phyloP scores from a whole-genome alignment of 2,797 vertebrate genomes.

The Gallinago solitaria region DNA sequence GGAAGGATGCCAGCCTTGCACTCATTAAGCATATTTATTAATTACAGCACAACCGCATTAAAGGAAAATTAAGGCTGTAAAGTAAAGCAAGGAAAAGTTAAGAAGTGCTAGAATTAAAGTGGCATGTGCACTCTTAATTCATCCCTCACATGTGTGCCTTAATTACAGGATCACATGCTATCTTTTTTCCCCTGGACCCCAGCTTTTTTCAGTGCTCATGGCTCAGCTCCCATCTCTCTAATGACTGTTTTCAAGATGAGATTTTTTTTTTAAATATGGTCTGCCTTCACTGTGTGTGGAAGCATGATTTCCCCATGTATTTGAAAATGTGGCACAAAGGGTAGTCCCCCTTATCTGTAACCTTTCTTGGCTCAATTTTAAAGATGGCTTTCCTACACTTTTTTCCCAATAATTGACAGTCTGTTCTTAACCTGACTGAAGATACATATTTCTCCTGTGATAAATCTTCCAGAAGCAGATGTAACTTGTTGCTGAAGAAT shows the following conservation, averaged over 20 bases:
- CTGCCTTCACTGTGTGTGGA: not conserved
- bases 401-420: not conserved
- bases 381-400: not conserved
- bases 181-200: not conserved
- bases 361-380: not conserved
- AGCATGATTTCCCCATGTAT: not conserved
- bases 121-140: not conserved
- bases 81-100: not conserved
- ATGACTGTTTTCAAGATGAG: not conserved
- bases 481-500: not conserved
- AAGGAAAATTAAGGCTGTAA: not conserved
- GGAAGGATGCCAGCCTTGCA: not conserved
- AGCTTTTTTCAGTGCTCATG: not conserved
- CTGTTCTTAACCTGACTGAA: not conserved
- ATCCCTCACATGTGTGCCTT: not conserved
- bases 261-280: not conserved
- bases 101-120: not conserved
- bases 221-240: not conserved
- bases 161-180: not conserved
- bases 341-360: not conserved
- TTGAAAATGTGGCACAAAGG: not conserved
- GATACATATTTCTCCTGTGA: not conserved
- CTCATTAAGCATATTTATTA: constrained; percentile 8
- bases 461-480: not conserved
- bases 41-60: not conserved